Base-by-base conservation (phyloP, 2,888 invertebrate genomes). In the Aspidiotus rigidus region DNA sequence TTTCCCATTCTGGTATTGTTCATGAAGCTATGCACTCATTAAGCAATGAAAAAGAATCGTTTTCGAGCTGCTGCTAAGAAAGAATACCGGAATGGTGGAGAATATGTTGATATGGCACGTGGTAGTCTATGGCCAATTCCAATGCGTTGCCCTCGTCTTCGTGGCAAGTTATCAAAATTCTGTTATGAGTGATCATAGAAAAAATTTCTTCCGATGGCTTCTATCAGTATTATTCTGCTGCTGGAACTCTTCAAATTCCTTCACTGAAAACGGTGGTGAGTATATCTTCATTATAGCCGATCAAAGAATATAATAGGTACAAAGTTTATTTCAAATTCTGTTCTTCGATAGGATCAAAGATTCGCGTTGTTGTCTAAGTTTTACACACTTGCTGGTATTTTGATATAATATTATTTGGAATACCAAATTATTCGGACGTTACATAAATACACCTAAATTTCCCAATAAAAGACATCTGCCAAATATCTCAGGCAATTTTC, bases 141-240 rank as follows among this genome's bases (percentile, higher is more conserved):
- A 62, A 69, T 69, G 69, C 62, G 69, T 69, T 69, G 62, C 69
- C 57, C 62, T 69, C 39, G 62, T 62, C 56, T 62, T 69, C 55
- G 62, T 69, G 69, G 69, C 62, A 62, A 69, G 62, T 69, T 62
- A 69, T 56, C 69, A 62, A 62, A 69, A 69, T 69, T 69, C 62
- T 72, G 72, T 72, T 71, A 72, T 72, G 72, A 72, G 71, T 72
- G 71, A 72, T 71, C 71, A 70, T 69, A 70, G 72, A 69, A 72
- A 72, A 71, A 72, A 71, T 70, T 72, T 72, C 70, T 72, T 72
- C 71, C 71, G 71, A 72, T 72, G 72, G 72, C 71, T 72, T 56
- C 70, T 72, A 60, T 72, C 72, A 72, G 70, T 71, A 69, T 69
- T 72, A 70, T 72, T 72, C 69, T 72, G 72, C 70, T 72, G 72